Conservation (phyloP, 2,113 vertebrate genomes). For the Cyanoderma ruficeps region DNA sequence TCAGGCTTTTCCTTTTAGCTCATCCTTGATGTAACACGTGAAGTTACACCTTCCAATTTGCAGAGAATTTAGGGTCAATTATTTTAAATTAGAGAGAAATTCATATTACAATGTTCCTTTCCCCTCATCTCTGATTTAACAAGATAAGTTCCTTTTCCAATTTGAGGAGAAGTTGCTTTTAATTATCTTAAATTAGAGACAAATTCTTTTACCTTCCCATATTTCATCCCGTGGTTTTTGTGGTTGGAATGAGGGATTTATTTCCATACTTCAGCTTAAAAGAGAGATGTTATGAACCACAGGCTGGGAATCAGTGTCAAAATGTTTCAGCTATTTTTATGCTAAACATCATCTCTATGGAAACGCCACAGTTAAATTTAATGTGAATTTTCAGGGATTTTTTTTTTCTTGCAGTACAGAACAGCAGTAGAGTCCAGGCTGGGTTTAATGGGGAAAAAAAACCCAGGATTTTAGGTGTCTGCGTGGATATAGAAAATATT, state of each 20-base stretch:
- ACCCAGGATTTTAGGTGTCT: neutral
- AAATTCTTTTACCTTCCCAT: neutral
- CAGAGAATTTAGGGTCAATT: neutral
- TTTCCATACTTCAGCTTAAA: neutral
- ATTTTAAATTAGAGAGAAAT: neutral
- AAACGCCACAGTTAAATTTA: slow-evolving; percentile 17
- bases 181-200: neutral
- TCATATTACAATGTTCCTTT: neutral
- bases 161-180: neutral
- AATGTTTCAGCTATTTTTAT: slow-evolving; percentile 53
- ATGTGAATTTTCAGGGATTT: neutral
- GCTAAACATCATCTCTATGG: slow-evolving; percentile 48
- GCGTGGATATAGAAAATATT: neutral
- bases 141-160: neutral
- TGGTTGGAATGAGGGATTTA: neutral
- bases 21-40: neutral
- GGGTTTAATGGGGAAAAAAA: neutral
- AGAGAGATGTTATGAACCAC: neutral
- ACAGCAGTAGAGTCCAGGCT: neutral
- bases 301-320: neutral
- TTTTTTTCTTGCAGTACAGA: neutral
- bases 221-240: neutral
- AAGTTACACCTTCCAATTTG: neutral
- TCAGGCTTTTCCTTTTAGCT: neutral
- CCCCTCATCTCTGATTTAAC: neutral